Evolutionary conservation across 2,888 invertebrate genomes (phyloP).

Genomic region (Nemotelus nigrinus): DNA sequence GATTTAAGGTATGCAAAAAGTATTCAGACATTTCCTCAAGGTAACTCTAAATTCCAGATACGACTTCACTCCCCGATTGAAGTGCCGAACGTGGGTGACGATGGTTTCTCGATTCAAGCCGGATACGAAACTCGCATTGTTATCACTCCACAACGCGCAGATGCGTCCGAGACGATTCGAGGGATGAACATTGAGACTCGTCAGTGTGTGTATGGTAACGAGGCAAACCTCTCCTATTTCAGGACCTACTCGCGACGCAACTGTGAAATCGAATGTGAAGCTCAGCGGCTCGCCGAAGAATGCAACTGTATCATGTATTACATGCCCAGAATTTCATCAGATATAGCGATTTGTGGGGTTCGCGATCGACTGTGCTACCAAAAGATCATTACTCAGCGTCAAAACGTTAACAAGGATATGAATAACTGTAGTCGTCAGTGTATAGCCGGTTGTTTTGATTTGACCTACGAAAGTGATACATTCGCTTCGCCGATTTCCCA

Average conservation of each 20-base stretch:
- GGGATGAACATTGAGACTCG: conserved; percentile 61
- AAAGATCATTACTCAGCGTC: conserved; percentile 50
- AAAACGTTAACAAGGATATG: conserved; percentile 58
- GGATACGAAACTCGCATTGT: conserved; percentile 78
- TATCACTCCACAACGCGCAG: conserved; percentile 73
- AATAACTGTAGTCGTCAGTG: conserved; percentile 64
- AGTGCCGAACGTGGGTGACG: conserved; percentile 80
- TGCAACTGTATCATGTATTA: conserved; percentile 60
- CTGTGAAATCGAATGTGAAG: conserved; percentile 82
- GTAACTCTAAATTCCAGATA: conserved; percentile 66
- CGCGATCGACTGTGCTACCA: conserved; percentile 71
- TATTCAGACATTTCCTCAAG: neutral
- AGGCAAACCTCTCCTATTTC: conserved; percentile 73
- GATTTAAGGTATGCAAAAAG: conserved; percentile 59
- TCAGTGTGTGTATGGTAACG: conserved; percentile 77
- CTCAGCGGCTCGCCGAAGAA: conserved; percentile 69
- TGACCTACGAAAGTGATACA: conserved; percentile 67
- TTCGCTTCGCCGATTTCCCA: conserved; percentile 54
- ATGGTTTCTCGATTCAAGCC: conserved; percentile 76
- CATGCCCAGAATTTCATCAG: conserved; percentile 70
- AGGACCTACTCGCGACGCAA: conserved; percentile 80
- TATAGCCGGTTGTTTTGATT: conserved; percentile 80
- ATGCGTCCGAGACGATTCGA: conserved; percentile 47
- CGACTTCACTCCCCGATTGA: conserved; percentile 83
- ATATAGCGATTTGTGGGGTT: conserved; percentile 76